Percentiles rank a stretch among this genome's conserved stretches.
These are phyloP conservation scores for Dinocampus coccinellae DNA, from an alignment of 2,888 invertebrate genomes.

Conservation along the genomic window DNA sequence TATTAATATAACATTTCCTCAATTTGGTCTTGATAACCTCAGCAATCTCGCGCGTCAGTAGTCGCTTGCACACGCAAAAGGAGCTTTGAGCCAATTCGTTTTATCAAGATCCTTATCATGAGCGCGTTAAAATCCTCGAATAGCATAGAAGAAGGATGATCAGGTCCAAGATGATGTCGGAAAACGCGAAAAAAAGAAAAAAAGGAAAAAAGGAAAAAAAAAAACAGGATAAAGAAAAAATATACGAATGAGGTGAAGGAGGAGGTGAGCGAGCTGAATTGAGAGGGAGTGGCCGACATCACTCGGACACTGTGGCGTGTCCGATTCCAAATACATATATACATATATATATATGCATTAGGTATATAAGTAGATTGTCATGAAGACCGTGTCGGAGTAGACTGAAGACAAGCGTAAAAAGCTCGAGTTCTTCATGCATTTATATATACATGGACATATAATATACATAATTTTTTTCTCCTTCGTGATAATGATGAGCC, in stretches of 20 bases:
- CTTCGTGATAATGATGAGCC: constrained; percentile 66
- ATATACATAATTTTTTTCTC: constrained; percentile 18
- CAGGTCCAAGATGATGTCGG: no score
- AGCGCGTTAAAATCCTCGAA: constrained; percentile 22
- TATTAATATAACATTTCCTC: not conserved
- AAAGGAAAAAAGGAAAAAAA: not conserved
- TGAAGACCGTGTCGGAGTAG: constrained; percentile 46
- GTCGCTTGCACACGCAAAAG: constrained; percentile 11
- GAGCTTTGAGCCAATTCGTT: constrained; percentile 8
- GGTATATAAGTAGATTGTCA: no score
- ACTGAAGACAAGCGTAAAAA: constrained; percentile 51
- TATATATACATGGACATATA: not conserved
- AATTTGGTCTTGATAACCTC: constrained; percentile 12
- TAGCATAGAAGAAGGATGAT: constrained; percentile 2
- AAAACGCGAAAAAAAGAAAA: no score
- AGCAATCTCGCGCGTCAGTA: constrained; percentile 21
- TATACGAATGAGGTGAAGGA: no score
- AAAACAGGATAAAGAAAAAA: not conserved
- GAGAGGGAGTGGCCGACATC: constrained; percentile 12
- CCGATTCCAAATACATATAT: constrained; percentile 12
- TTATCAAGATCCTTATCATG: constrained; percentile 27
- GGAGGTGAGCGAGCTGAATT: constrained; percentile 5
- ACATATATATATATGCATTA: not conserved
- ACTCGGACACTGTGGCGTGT: not conserved
- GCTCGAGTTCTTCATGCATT: constrained; percentile 33